Evolutionary conservation across 64 coral and sea anemone genomes (phyloP).

Genomic region (Stichodactyla helianthus): DNA sequence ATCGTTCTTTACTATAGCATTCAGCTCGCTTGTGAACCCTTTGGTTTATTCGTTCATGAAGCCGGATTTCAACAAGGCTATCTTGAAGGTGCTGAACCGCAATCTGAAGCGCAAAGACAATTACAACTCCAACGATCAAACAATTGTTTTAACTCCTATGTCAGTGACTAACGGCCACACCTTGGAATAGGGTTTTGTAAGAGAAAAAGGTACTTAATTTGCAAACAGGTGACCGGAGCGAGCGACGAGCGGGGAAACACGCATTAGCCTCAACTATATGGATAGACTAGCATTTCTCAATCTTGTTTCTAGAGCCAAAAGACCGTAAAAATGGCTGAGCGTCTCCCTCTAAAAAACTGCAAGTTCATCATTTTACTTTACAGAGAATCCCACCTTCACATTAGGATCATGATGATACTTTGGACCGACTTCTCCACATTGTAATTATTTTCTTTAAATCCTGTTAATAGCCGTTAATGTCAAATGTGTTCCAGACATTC

Average conservation of each 20-base stretch:
- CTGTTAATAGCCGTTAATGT: conserved; percentile 2
- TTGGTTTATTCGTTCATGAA: conserved; percentile 68
- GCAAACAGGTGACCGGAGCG: not conserved
- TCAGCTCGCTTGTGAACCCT: conserved; percentile 58
- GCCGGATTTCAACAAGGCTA: conserved; percentile 51
- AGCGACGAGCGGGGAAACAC: not conserved
- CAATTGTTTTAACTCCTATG: conserved; percentile 8
- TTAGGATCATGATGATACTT: not conserved
- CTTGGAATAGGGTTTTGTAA: not conserved
- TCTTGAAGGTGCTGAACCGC: not conserved
- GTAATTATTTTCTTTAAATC: not conserved
- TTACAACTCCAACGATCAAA: conserved; percentile 1
- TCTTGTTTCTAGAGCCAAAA: too few species aligned
- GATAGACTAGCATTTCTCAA: not conserved
- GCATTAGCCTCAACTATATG: not conserved
- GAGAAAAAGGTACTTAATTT: not conserved
- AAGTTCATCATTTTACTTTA: not conserved
- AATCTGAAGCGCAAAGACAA: not conserved
- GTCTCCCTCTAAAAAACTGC: too few species aligned
- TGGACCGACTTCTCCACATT: not conserved
- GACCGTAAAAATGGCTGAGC: too few species aligned
- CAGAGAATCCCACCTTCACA: not conserved
- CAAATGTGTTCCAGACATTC: not conserved
- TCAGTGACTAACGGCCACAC: not conserved
- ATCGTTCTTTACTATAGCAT: conserved; percentile 46